These are phyloP conservation scores for Ochotona princeps DNA, from an alignment of 2,113 vertebrate species.

Conservation along the genomic window DNA sequence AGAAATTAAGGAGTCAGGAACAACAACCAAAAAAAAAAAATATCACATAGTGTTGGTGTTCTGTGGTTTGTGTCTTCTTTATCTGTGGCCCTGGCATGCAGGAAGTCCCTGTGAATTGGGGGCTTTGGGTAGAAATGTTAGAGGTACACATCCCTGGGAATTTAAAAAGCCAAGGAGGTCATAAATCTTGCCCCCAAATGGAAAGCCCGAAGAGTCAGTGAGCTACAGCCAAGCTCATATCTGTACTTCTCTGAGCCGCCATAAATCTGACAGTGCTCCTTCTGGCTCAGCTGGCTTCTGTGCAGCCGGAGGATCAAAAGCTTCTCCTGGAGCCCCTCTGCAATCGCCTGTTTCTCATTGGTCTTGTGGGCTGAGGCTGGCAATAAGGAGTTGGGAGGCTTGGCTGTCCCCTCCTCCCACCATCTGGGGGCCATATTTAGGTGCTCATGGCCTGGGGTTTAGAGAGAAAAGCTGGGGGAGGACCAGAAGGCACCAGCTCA, in stretches of 20 bases:
- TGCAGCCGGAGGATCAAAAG: conserved; percentile 88
- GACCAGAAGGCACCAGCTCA: not conserved
- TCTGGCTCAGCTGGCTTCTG: conserved; percentile 87
- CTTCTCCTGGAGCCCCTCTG: conserved; percentile 74
- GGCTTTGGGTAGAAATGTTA: conserved; percentile 84
- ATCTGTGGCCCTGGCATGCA: conserved; percentile 86
- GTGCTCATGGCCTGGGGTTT: conserved; percentile 70
- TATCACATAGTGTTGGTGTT: conserved; percentile 89
- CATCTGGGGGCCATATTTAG: conserved; percentile 84
- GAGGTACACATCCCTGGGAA: conserved; percentile 86
- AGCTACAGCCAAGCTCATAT: conserved; percentile 89
- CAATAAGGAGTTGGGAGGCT: conserved; percentile 75
- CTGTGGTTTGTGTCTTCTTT: conserved; percentile 90
- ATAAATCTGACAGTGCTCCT: conserved; percentile 88
- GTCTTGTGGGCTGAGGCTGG: conserved; percentile 74
- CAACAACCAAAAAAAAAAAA: conserved; percentile 80
- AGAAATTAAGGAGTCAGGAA: conserved; percentile 88
- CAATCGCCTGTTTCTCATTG: conserved; percentile 89
- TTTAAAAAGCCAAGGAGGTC: conserved; percentile 84
- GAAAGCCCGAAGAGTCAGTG: conserved; percentile 88
- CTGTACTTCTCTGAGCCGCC: conserved; percentile 87
- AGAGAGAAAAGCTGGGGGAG: not conserved
- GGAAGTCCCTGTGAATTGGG: conserved; percentile 86
- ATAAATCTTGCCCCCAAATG: conserved; percentile 87
- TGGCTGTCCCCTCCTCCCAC: conserved; percentile 77